A percentile compares a stretch with the other conserved stretches of the same genome.
phyloP scores from a whole-genome alignment of 2,113 vertebrate species.

The Bombycilla garrulus region DNA sequence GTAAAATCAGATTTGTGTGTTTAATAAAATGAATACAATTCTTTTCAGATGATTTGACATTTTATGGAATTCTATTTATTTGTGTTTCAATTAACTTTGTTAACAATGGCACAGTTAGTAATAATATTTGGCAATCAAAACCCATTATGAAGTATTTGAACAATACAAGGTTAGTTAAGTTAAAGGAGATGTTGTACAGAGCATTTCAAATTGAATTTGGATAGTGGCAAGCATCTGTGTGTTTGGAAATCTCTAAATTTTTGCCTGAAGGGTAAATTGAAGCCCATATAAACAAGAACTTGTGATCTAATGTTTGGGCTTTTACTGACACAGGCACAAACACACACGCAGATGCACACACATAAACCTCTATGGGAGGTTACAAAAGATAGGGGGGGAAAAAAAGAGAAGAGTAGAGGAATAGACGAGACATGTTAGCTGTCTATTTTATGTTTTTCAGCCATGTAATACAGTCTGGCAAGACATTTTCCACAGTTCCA shows the following conservation, averaged over 20 bases:
- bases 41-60: neutral
- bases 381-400: neutral
- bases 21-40: slow-evolving; percentile 12
- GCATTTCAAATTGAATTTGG: slow-evolving; percentile 68
- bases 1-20: neutral
- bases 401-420: neutral
- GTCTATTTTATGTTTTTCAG: slow-evolving; percentile 56
- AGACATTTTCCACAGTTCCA: slow-evolving; percentile 54
- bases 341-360: neutral
- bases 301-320: slow-evolving; percentile 63
- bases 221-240: slow-evolving; percentile 60
- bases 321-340: slow-evolving; percentile 56
- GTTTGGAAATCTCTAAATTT: slow-evolving; percentile 62
- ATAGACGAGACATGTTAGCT: slow-evolving; percentile 45
- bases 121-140: slow-evolving; percentile 63
- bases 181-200: slow-evolving; percentile 64
- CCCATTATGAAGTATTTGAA: slow-evolving; percentile 50
- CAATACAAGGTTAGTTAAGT: slow-evolving; percentile 62
- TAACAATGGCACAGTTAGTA: slow-evolving; percentile 48
- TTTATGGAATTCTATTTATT: slow-evolving; percentile 38
- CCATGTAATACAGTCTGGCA: slow-evolving; percentile 62
- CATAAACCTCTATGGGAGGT: slow-evolving; percentile 27
- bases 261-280: slow-evolving; percentile 59
- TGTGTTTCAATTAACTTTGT: slow-evolving; percentile 60
- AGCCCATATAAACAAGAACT: slow-evolving; percentile 67